A percentile compares a stretch with the other conserved stretches of the same genome.
These are phyloP conservation scores for Arrhamphus sclerolepis DNA, from an alignment of 2,797 vertebrate species.

Conservation along the genomic window DNA sequence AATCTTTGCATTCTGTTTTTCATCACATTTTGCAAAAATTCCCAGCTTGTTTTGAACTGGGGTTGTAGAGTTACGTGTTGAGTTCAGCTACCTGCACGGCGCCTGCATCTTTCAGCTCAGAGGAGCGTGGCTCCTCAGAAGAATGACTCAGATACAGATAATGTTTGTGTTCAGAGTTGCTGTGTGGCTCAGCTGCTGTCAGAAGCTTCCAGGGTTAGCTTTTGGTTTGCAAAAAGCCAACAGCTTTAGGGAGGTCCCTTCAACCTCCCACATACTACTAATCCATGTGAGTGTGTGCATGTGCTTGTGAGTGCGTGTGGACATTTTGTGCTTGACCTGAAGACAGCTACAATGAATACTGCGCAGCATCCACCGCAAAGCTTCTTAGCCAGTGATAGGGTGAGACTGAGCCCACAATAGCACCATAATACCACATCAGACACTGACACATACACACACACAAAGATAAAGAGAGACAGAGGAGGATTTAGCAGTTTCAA, in stretches of 20 bases:
- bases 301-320: conserved; percentile 34
- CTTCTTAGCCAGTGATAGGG: conserved; percentile 74
- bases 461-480: conserved; percentile 14
- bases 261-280: conserved; percentile 69
- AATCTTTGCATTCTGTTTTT: too few species aligned
- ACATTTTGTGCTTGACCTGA: conserved; percentile 68
- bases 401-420: conserved; percentile 77
- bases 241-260: conserved; percentile 70
- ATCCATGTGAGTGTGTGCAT: conserved; percentile 43
- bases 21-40: too few species aligned
- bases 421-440: conserved; percentile 76
- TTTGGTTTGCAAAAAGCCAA: conserved; percentile 62
- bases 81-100: conserved; percentile 20
- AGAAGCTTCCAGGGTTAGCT: conserved; percentile 57
- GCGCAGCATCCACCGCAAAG: conserved; percentile 68
- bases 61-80: conserved; percentile 3
- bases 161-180: conserved; percentile 23
- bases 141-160: conserved; percentile 20
- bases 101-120: conserved; percentile 11
- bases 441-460: conserved; percentile 51
- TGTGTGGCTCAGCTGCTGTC: conserved; percentile 46
- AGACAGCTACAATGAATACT: conserved; percentile 66
- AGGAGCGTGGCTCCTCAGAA: neutral
- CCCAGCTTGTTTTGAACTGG: too few species aligned
- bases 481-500: conserved; percentile 74